These are phyloP conservation scores for Triplophysa yarkandensis DNA, from an alignment of 2,797 vertebrate genomes.

Conservation along the genomic window DNA sequence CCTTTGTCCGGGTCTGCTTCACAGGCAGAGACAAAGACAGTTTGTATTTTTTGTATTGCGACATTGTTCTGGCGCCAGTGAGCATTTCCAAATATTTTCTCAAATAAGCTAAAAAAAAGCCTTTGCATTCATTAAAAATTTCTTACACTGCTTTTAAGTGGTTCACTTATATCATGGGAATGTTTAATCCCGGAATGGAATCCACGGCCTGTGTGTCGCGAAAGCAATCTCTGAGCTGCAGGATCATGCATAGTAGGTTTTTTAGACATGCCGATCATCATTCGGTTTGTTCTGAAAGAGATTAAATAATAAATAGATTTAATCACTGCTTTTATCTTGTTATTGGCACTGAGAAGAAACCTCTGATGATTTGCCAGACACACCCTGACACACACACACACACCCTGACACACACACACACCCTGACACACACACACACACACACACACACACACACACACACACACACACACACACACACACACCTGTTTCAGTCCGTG, in stretches of 20 bases:
- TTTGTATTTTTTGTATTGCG: background rate
- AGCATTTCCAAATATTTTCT: background rate
- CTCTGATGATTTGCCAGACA: background rate
- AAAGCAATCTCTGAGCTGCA: too few species aligned
- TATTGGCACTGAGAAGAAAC: constrained; percentile 23
- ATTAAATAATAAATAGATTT: too few species aligned
- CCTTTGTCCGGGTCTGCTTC: background rate
- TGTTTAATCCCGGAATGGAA: too few species aligned
- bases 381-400: constrained; percentile 4
- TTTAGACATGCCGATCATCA: too few species aligned
- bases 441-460: too few species aligned
- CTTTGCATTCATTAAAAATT: background rate
- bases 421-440: constrained; percentile 3
- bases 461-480: background rate
- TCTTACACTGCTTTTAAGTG: background rate
- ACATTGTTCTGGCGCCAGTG: background rate
- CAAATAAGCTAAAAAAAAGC: background rate
- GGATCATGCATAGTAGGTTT: too few species aligned
- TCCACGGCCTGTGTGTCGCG: too few species aligned
- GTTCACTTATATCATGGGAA: too few species aligned
- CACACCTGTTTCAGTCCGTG: background rate
- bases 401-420: background rate
- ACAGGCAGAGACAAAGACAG: constrained; percentile 12
- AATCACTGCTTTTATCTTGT: constrained; percentile 1
- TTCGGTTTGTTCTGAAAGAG: too few species aligned